Base-by-base conservation (phyloP, 2,797 vertebrate species). In the Paedocypris micromegethes region DNA sequence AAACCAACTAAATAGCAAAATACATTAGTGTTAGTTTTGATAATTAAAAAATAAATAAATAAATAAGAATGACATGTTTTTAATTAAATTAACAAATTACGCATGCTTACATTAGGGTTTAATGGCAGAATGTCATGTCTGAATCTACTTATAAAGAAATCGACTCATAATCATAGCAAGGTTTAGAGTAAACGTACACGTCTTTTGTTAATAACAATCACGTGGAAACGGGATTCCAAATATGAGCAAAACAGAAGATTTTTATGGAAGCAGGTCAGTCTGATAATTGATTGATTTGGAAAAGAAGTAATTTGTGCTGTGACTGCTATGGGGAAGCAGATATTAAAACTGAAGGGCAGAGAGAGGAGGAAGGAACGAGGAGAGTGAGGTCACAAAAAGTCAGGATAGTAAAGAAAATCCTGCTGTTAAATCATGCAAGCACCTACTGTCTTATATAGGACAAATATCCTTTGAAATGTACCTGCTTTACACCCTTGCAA, bases 271-370 rank as follows among this genome's bases (percentile, higher is more conserved):
- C 79, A 79, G 83, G 81, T 83, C 81, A 83, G 77, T 71, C 72
- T 84, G 81, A 86, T 81, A 81, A 80, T 79, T 81, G 82, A 86
- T 81, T 87, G 83, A 88, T 86, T 87, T 82, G 65, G 68, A 76
- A 86, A 86, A 83, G 77, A 78, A 85, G 80, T 84, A 78, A 85
- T 85, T 85, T 82, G 70, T 78, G 72, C 71, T 68, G 76, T 75
- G 74, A 73, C 80, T 76, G 77, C 58, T 81, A 81, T 83, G 70
- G 71, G 71, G 75, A 68, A 76, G 75, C 79, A 64, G 77, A 83
- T 83, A 85, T 83, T 80, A 78, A 77, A 79, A 53, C 61, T 61
- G 74, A 79, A 77, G 58, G 57, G 47, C 23, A 44, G 39, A 66
- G 53, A 37, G 6, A 58, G 49, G 58, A 54, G 9, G 43, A 8